Conservation (phyloP, 2,888 invertebrate species). For the Macrophya annulata region DNA sequence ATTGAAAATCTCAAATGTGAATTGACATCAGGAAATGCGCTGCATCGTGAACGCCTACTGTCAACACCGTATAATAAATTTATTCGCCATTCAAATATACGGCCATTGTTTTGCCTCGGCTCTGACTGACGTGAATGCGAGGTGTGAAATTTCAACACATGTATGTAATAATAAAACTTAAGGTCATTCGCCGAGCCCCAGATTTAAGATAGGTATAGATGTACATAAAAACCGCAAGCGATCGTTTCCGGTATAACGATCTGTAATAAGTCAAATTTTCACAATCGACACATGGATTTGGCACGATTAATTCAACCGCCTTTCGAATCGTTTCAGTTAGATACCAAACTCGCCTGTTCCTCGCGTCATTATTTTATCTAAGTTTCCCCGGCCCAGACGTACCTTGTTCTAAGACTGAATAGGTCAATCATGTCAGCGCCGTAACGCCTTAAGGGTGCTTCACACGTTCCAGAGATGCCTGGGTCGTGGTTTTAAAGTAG, state of each 20-base stretch:
- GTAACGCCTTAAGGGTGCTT: conserved; percentile 34
- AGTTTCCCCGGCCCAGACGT: conserved; percentile 21
- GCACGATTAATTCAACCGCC: background rate
- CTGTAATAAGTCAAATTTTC: background rate
- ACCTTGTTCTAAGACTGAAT: conserved; percentile 11
- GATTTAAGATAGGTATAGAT: background rate
- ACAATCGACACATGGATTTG: background rate
- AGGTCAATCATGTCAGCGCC: conserved; percentile 42
- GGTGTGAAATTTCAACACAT: conserved; percentile 47
- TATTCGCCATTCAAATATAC: conserved; percentile 51
- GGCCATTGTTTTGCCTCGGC: conserved; percentile 34
- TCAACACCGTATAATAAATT: conserved; percentile 45
- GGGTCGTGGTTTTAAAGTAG: background rate
- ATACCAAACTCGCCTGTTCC: background rate
- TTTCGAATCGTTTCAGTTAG: conserved; percentile 11
- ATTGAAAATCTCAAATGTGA: conserved; percentile 9
- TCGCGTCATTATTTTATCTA: conserved; percentile 34
- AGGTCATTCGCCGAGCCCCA: conserved; percentile 25
- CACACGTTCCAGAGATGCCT: conserved; percentile 49
- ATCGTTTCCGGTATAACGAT: conserved; percentile 13
- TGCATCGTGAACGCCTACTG: conserved; percentile 48
- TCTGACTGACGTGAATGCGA: conserved; percentile 25
- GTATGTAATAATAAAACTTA: conserved; percentile 22
- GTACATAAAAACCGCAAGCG: background rate
- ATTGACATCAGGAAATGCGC: conserved; percentile 45